Evolutionary conservation across 92 coral and sea anemone genomes (phyloP), one percentile per base, ranked within the genome.

Genomic region (Paragorgia papillata): DNA sequence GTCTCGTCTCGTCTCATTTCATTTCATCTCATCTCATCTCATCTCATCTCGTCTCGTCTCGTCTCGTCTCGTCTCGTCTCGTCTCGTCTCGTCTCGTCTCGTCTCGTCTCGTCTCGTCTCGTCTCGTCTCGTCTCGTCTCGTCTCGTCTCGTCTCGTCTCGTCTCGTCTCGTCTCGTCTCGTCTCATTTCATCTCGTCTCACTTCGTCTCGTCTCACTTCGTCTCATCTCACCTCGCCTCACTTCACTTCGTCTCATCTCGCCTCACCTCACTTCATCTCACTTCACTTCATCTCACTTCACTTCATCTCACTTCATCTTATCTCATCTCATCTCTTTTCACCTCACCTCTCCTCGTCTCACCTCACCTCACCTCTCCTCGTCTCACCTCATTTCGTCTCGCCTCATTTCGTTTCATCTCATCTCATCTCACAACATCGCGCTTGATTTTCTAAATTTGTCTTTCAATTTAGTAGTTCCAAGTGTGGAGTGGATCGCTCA

Each of bases 1-100:
- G 59, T 62, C 73, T 28, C 81, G 59, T 59, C 73, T 43, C 81
- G 59, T 37, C 73, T 60, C 39, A 58, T 59, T 43, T 21, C 71
- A 76, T 59, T 59, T 24, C 81, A 59, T 59, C 73, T 39, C 81
- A 76, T 57, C 56, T 13, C 81, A 57, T 75, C 71, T 60, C 81
- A 76, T 39, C 60, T 2, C 73, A 39, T 58, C 61, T 24, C 81
- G 63, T 22, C 48, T 61, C 43, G 12, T 12, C 43, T 37, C 43
- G 12, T 37, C 43, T 37, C 43, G 6, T 12, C 43, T 4, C 43
- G 12, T 12, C 43, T 37, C 43, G 12, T 37, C 43, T 37, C 12
- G 12, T 12, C 43, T 4, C 43, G 12, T 12, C 43, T 37, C 43
- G 12, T 37, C 43, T 37, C 43, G 6, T 12, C 43, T 4, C 43